Evolutionary conservation across 2,797 vertebrate genomes (phyloP).

Genomic region (Microctenopoma stevenorrisi): DNA sequence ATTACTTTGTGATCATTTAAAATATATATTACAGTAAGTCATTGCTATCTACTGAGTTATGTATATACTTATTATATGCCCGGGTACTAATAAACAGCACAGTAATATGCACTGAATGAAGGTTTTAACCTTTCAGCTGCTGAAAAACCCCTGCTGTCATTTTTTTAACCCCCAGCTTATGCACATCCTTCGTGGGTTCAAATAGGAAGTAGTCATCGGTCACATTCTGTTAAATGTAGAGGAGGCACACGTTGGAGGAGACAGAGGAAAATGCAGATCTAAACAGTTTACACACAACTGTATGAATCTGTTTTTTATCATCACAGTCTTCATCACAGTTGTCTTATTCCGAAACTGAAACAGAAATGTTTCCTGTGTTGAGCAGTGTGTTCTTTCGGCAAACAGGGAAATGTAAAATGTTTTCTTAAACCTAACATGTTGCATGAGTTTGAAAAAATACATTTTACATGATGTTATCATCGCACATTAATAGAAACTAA

Average conservation of each 20-base stretch:
- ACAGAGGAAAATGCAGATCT: not conserved
- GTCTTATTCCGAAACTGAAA: too few relatives aligned
- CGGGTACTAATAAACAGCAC: too few relatives aligned
- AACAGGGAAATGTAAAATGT: not conserved
- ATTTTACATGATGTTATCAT: too few relatives aligned
- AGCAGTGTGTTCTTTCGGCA: not conserved
- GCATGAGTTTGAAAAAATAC: too few relatives aligned
- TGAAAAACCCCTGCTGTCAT: conserved; percentile 40
- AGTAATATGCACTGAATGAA: not conserved
- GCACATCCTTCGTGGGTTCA: conserved; percentile 15
- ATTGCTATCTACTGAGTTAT: conserved; percentile 62
- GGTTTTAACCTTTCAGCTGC: not conserved
- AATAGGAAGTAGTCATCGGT: conserved; percentile 28
- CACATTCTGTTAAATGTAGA: conserved; percentile 11
- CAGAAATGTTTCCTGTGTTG: not conserved
- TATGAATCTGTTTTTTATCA: not conserved
- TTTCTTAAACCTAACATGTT: too few relatives aligned
- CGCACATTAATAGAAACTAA: not conserved
- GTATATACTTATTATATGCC: not conserved
- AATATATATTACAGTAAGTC: conserved; percentile 10
- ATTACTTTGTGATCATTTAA: not conserved
- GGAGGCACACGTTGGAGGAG: not conserved
- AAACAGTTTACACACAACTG: not conserved
- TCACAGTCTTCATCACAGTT: not conserved
- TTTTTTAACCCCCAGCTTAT: conserved; percentile 39